Percentiles rank a stretch among this genome's conserved stretches.
These are phyloP conservation scores for Bufotes viridis DNA, from an alignment of 2,797 vertebrate genomes.

Conservation along the genomic window DNA sequence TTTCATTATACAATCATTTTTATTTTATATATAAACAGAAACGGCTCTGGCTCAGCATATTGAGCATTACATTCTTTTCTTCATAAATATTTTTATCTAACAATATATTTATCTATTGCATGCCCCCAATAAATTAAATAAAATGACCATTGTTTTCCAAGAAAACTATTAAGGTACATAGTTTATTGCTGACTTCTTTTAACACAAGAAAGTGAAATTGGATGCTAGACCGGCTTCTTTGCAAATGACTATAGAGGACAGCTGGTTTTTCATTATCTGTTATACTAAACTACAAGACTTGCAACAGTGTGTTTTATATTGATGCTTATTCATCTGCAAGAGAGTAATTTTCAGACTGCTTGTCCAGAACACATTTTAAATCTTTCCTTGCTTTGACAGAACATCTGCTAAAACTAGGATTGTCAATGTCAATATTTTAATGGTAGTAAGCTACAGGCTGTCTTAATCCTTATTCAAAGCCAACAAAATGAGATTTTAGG, in stretches of 20 bases:
- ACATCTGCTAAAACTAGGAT: slow-evolving; percentile 71
- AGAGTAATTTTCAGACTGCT: slow-evolving; percentile 71
- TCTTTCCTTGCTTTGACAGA: slow-evolving; percentile 71
- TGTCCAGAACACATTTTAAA: slow-evolving; percentile 69
- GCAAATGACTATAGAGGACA: slow-evolving; percentile 68
- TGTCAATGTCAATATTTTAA: slow-evolving; percentile 67
- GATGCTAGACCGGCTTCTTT: slow-evolving; percentile 64
- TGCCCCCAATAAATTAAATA: not conserved
- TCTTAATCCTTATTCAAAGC: slow-evolving; percentile 65
- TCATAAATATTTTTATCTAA: not conserved
- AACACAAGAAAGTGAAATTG: slow-evolving; percentile 63
- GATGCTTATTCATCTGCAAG: slow-evolving; percentile 69
- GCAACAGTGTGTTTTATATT: slow-evolving; percentile 62
- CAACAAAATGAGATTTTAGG: slow-evolving; percentile 64
- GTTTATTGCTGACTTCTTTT: slow-evolving; percentile 63
- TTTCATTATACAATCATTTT: not conserved
- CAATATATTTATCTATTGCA: not conserved
- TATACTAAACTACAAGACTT: slow-evolving; percentile 66
- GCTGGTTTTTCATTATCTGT: slow-evolving; percentile 74
- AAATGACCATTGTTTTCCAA: slow-evolving; percentile 35
- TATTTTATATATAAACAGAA: not conserved
- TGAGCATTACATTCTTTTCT: not conserved
- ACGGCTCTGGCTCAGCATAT: not conserved
- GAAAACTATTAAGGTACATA: slow-evolving; percentile 46
- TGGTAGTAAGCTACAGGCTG: slow-evolving; percentile 63